Base-by-base conservation (phyloP, 1,140 invertebrate genomes). In the Drosophila prosaltans region DNA sequence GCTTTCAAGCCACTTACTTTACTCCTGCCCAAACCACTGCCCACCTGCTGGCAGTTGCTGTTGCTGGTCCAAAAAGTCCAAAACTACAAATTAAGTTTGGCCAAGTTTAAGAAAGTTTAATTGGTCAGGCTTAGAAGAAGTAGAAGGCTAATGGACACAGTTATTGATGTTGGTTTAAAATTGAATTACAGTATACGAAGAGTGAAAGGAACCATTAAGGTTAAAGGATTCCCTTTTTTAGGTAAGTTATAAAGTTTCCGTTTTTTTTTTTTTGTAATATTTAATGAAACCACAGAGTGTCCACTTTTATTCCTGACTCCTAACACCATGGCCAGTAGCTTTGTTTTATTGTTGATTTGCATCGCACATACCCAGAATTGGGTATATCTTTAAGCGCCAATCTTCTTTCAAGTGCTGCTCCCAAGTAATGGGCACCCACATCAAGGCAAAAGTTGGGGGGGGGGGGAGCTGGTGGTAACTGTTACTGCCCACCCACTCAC, bases 401-500 rank as follows among this genome's bases (percentile, higher is more conserved):
- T 48, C 45, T 48, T 48, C 16, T 48, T 21, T 16, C 45, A 48
- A 24, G 45, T 51, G 45, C 45, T 51, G 45, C 45, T 51, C 45
- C 45, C 45, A 51, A 21, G 39, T 40, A 40, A 40, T 11, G 9
- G 10, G 39, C 32, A 72, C 64, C 63, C 28, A 21, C 39, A 54
- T 6, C 32, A 36, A 36, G 32, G 32, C 32, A 36, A 36, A 6
- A 30, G 28, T 4, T 7, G 6, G 32, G 32, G 3, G 32, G 32
- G 5, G 6, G 3, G 32, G 32, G 3, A 36, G 2, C 2, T 30
- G 4, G 28, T 0, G 2, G 10, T 1, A 48, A 32, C 63, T 65
- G 45, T 63, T 41, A 60, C 71, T 79, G 76, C 76, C 79, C 83
- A 89, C 83, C 83, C 83, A 88, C 83, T 80, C 84, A 76, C 84